phyloP scores from a whole-genome alignment of 2,113 vertebrate genomes.

The Procavia capensis region DNA sequence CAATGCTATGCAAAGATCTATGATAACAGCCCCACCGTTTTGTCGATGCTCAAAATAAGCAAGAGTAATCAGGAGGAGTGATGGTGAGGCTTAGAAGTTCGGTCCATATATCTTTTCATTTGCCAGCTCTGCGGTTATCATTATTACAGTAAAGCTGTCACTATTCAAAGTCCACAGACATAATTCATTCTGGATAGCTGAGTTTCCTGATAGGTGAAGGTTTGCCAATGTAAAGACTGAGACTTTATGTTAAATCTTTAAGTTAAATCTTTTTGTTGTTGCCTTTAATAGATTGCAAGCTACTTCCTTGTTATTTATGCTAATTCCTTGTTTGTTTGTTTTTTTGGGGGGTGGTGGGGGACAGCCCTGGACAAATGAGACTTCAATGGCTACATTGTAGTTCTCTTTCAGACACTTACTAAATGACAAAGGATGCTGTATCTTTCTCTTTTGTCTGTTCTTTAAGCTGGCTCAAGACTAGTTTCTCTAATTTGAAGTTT shows the following conservation, averaged over 20 bases:
- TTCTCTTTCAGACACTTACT: not conserved
- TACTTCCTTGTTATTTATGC: constrained; percentile 24
- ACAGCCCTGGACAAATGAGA: not conserved
- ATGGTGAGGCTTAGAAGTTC: constrained; percentile 63
- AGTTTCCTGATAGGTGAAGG: constrained; percentile 49
- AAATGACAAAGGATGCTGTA: not conserved
- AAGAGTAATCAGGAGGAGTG: constrained; percentile 70
- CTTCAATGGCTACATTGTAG: not conserved
- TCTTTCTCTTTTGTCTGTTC: not conserved
- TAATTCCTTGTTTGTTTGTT: not conserved
- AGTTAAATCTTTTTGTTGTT: constrained; percentile 42
- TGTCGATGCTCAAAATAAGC: constrained; percentile 77
- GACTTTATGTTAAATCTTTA: constrained; percentile 32
- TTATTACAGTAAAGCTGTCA: constrained; percentile 70
- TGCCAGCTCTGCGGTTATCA: constrained; percentile 48
- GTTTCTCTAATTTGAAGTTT: not conserved
- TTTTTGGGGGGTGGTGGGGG: not conserved
- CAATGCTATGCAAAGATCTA: constrained; percentile 75
- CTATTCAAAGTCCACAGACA: constrained; percentile 33
- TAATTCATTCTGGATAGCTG: constrained; percentile 50
- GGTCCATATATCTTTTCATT: constrained; percentile 73
- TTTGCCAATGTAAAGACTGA: constrained; percentile 26
- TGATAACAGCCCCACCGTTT: constrained; percentile 52
- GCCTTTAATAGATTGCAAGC: constrained; percentile 33
- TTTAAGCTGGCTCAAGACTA: not conserved